These are phyloP conservation scores for Atta texana DNA, from an alignment of 1,140 invertebrate species.

Conservation along the genomic window DNA sequence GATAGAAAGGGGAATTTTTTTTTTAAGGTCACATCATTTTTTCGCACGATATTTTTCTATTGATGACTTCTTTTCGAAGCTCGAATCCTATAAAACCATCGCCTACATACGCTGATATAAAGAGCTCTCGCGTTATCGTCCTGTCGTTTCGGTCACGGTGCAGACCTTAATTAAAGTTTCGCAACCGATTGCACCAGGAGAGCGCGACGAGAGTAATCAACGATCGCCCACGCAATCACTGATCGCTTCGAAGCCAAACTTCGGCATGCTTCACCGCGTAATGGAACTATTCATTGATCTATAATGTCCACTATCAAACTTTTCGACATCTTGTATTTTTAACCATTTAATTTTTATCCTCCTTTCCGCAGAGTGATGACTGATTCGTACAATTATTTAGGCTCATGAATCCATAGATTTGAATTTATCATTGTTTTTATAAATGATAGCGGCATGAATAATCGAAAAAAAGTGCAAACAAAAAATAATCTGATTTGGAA, in stretches of 20 bases:
- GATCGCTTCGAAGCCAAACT: conserved; percentile 76
- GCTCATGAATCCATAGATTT: neutral
- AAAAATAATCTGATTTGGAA: neutral
- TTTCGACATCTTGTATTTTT: conserved; percentile 41
- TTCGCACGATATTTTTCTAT: conserved; percentile 38
- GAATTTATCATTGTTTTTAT: neutral
- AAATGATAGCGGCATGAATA: neutral
- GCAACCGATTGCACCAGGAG: conserved; percentile 75
- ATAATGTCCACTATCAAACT: conserved; percentile 47
- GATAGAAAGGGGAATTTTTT: conserved; percentile 36
- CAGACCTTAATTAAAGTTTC: conserved; percentile 78
- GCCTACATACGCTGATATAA: conserved; percentile 39
- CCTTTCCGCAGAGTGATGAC: neutral
- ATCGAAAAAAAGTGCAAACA: neutral
- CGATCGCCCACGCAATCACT: conserved; percentile 73
- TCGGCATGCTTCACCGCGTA: conserved; percentile 61
- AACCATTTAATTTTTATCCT: conserved; percentile 27
- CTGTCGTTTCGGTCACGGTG: conserved; percentile 72
- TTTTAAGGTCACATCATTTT: conserved; percentile 29
- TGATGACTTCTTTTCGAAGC: neutral
- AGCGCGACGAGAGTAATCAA: conserved; percentile 74
- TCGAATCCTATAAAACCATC: conserved; percentile 14
- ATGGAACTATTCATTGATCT: conserved; percentile 57
- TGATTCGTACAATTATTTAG: neutral
- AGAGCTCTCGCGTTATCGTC: conserved; percentile 64